A percentile compares a stretch with the other conserved stretches of the same genome.
These are phyloP conservation scores for Aphidius gifuensis DNA, from an alignment of 1,140 invertebrate genomes.

Conservation along the genomic window DNA sequence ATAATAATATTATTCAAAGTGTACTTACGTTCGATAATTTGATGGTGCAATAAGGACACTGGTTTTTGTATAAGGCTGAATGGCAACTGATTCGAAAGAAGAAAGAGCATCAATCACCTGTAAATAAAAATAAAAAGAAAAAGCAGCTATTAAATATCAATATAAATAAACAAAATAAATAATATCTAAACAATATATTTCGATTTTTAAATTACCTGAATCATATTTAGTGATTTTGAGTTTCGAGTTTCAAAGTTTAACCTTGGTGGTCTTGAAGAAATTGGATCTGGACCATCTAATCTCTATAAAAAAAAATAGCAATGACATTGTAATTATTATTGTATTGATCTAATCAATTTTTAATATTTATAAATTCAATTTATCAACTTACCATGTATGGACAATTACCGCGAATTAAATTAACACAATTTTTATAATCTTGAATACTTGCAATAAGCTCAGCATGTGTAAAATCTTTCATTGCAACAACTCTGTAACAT, in stretches of 20 bases:
- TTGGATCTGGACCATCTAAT: constrained; percentile 57
- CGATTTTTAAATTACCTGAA: constrained; percentile 28
- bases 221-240: constrained; percentile 25
- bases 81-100: constrained; percentile 46
- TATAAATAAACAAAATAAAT: constrained; percentile 10
- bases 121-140: constrained; percentile 15
- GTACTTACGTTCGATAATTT: constrained; percentile 49
- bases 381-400: constrained; percentile 57
- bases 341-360: too few relatives aligned
- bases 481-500: constrained; percentile 40
- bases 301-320: constrained; percentile 31
- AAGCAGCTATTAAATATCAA: constrained; percentile 16
- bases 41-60: constrained; percentile 48
- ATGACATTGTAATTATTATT: too few relatives aligned
- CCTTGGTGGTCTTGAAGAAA: constrained; percentile 52
- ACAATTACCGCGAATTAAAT: constrained; percentile 60
- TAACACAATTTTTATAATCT: constrained; percentile 60
- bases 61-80: constrained; percentile 39
- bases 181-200: too few relatives aligned
- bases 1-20: too few relatives aligned
- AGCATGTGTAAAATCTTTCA: constrained; percentile 50
- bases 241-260: constrained; percentile 49
- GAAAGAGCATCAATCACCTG: constrained; percentile 49
- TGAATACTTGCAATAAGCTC: constrained; percentile 57
- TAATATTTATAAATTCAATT: constrained; percentile 28